Conservation (phyloP, 2,113 vertebrate genomes). For the Vidua macroura region DNA sequence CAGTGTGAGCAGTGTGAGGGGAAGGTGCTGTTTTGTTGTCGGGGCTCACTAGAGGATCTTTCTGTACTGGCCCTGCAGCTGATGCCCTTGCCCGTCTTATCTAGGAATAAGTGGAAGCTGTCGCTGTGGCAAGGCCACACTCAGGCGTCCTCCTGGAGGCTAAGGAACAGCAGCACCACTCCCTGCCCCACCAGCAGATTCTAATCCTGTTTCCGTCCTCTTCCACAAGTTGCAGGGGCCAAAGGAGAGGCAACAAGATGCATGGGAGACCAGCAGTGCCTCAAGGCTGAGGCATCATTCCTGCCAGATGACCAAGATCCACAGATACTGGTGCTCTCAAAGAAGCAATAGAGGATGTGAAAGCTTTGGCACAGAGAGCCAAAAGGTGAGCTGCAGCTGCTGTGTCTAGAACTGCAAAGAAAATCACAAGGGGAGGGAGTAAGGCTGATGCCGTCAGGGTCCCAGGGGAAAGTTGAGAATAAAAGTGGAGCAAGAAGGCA, state of each 20-base stretch:
- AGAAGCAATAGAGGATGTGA: not conserved
- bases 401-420: not conserved
- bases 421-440: not conserved
- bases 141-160: not conserved
- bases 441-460: not conserved
- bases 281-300: not conserved
- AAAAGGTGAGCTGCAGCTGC: not conserved
- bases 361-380: not conserved
- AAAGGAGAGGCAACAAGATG: not conserved
- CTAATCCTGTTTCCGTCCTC: not conserved
- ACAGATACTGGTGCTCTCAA: not conserved
- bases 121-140: slow-evolving; percentile 55
- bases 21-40: not conserved
- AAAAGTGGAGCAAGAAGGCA: not conserved
- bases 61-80: not conserved
- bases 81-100: slow-evolving; percentile 59
- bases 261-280: fast-evolving
- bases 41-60: not conserved
- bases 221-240: not conserved
- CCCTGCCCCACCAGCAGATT: not conserved
- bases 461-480: not conserved
- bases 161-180: not conserved
- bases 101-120: slow-evolving; percentile 45
- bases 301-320: not conserved
- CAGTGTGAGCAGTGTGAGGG: not conserved